A percentile compares a stretch with the other conserved stretches of the same genome.
Conservation (phyloP, 2,797 vertebrate genomes). For the Coendou prehensilis region DNA sequence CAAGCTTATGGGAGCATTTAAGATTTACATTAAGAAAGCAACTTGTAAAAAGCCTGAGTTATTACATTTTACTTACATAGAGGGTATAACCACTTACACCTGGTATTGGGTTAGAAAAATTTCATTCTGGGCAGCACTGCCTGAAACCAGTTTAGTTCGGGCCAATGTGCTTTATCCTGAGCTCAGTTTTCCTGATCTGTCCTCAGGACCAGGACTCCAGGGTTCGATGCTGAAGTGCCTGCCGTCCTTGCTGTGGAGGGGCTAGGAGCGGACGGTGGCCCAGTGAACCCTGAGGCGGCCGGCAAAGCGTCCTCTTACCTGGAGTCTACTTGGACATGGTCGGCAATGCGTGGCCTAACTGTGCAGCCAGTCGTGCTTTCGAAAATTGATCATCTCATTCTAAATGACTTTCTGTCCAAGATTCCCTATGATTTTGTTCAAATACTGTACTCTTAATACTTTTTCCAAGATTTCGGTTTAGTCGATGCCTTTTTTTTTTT, state of each 20-base stretch:
- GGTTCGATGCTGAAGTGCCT: rapidly evolving
- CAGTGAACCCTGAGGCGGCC: neutral
- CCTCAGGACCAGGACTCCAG: neutral
- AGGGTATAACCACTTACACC: neutral
- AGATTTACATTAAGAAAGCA: neutral
- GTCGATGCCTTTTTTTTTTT: too few relatives aligned
- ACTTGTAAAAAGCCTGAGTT: neutral
- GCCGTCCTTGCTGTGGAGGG: neutral
- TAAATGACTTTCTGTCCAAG: neutral
- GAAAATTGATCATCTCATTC: neutral
- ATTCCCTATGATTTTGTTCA: neutral
- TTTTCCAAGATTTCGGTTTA: neutral
- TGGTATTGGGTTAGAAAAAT: neutral
- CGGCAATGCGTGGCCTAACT: rapidly evolving
- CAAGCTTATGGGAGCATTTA: neutral
- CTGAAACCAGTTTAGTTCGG: neutral
- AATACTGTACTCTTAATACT: neutral
- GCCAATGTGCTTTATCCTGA: neutral
- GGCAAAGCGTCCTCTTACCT: neutral
- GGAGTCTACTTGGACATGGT: neutral
- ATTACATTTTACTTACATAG: neutral
- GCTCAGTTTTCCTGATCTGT: neutral
- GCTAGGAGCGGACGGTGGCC: neutral
- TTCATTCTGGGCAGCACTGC: neutral
- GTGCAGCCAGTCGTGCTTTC: neutral